phyloP scores from a whole-genome alignment of 1,140 invertebrate species.

The Chrysomallon squamiferum region DNA sequence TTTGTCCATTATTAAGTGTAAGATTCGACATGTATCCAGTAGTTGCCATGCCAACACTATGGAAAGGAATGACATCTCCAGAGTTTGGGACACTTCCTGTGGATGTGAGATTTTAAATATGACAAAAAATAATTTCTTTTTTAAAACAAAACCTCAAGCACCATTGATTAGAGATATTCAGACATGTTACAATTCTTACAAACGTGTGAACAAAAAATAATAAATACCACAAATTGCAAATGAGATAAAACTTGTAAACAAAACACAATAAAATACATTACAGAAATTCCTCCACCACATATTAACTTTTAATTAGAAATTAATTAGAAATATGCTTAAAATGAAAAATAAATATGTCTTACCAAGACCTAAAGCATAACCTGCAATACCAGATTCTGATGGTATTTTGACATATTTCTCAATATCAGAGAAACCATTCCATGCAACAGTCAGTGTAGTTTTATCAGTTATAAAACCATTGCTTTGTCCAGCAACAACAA shows the following conservation, averaged over 20 bases:
- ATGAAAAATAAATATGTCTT: no score
- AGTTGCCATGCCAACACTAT: neutral
- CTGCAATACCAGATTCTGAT: conserved; percentile 7
- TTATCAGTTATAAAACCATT: conserved; percentile 2
- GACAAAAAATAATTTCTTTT: no score
- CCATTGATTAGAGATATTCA: neutral
- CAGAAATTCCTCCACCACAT: no score
- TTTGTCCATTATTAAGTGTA: neutral
- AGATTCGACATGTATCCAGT: neutral
- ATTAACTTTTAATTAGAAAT: no score
- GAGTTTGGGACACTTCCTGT: neutral
- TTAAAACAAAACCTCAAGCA: neutral
- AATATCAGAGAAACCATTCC: conserved; percentile 5
- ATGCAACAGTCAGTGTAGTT: neutral
- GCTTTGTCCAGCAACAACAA: neutral
- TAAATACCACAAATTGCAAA: neutral
- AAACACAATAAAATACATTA: neutral
- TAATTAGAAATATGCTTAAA: no score
- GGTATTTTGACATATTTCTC: neutral
- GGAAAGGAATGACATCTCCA: neutral
- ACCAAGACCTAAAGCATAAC: neutral
- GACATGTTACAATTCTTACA: neutral
- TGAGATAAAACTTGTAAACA: neutral
- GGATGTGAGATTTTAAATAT: no score
- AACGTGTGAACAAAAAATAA: neutral